Base-by-base conservation (phyloP, 2,888 invertebrate genomes). In the Drosophila tripunctata region DNA sequence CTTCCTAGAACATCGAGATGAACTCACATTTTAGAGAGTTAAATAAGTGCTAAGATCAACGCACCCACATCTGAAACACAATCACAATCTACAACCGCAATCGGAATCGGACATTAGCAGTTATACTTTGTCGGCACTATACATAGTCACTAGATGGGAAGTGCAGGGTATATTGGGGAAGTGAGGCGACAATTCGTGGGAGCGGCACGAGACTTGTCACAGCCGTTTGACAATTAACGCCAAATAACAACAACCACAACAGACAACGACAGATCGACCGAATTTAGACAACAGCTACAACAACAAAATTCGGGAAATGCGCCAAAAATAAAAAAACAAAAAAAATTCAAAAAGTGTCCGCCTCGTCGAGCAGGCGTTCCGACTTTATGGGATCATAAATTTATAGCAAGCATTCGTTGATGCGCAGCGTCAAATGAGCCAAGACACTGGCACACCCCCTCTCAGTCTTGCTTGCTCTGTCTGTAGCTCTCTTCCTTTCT, bases 141-240 rank as follows among this genome's bases (percentile, higher is more conserved):
- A 12, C 19, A n/a, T n/a, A n/a, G n/a, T n/a, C n/a, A n/a, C n/a
- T n/a, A n/a, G 22, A 36, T 27, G 15, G 10, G 22, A n/a, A 22
- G 14, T 21, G 21, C 12, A 14, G 44, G 50, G 36, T 41, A 35
- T 36, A 27, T 3, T 27, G 36, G 45, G 61, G 14, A 38, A 27
- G 51, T 43, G 70, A 14, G 50, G 36, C 38, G 56, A 30, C 45
- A 35, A 44, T 41, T 54, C 40, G 48, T 57, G 64, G 56, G 57
- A 22, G 57, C 47, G 81, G 85, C 84, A 72, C 81, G 57, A 73
- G 60, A 67, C 56, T 56, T 76, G 70, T 75, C 82, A 74, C 58
- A 62, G 71, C 65, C 64, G 41, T 61, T 71, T 67, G 76, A 64
- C 86, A 86, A 88, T 86, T 86, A 88, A 62, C 72, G 73, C 78